Base-by-base conservation (phyloP, 2,113 vertebrate species). In the Grus americana region DNA sequence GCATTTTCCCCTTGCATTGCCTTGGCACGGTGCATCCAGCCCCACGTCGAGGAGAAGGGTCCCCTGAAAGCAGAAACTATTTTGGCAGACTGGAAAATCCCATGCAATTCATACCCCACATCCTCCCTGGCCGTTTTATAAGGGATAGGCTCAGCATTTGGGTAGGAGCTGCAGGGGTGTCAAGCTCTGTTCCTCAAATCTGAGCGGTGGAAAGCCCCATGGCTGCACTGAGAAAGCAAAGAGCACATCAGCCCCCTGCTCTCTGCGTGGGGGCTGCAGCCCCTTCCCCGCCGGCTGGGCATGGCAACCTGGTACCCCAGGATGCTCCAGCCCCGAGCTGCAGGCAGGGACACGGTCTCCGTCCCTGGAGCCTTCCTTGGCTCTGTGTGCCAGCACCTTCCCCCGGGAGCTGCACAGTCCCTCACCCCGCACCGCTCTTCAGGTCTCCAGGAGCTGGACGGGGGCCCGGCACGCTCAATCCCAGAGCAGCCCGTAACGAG, bases 401-500 rank as follows among this genome's bases (percentile, higher is more conserved):
- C 49, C 67, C n/a, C 32, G 24, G 16, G 50, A 61, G 12, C 57
- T 50, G 30, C 57, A 10, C 38, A 12, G 12, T 80, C 29, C 24
- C 44, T 80, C 29, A 32, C 42, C 74, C 65, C 9, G 18, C 11
- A 7, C 16, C 0, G 1, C 73, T 85, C 89, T 54, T 63, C 85
- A 36, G 88, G 95, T 94, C 96, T 95, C 29, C 79, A 30, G 94
- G 76, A 97, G 86, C 89, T 97, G 96, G 95, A 83, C 2, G 5
- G 50, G 32, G 93, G 79, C 93, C 93, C 90, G 6, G 75, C 88
- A 71, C 9, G 2, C 85, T 78, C 71, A 24, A 30, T 96, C 93
- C 88, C 90, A 29, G 71, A 80, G 85, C 95, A 96, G 93, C 67
- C 73, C 6, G 86, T 88, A 92, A 96, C 10, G 15, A 92, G 67